Evolutionary conservation across 2,113 vertebrate species (phyloP).

Genomic region (Gnathonemus echidnorhynchus): DNA sequence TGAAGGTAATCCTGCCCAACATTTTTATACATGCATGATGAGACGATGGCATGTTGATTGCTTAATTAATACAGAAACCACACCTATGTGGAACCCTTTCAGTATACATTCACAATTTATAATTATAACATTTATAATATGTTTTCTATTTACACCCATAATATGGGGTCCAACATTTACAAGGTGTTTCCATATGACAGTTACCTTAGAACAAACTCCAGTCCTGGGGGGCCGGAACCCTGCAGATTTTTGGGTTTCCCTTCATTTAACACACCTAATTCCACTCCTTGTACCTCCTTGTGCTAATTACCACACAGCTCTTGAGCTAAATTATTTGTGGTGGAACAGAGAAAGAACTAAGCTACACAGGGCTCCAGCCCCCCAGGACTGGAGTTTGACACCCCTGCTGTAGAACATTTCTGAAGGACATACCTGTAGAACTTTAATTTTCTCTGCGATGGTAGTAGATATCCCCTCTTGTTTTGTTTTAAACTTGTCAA

Average conservation of each 20-base stretch:
- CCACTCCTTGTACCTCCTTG: no score
- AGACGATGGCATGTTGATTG: not conserved
- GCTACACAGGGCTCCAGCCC: no score
- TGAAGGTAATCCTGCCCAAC: not conserved
- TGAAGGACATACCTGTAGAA: not conserved
- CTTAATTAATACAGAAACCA: not conserved
- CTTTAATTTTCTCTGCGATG: not conserved
- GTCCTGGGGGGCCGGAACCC: no score
- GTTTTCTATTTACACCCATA: not conserved
- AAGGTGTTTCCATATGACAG: not conserved
- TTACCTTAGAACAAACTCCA: not conserved
- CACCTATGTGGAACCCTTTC: not conserved
- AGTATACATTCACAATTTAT: not conserved
- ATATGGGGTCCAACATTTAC: not conserved
- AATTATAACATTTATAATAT: not conserved
- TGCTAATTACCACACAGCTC: no score
- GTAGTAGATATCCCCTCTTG: not conserved
- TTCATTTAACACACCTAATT: no score
- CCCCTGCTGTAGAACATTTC: not conserved
- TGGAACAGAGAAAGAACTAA: no score
- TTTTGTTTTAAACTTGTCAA: not conserved
- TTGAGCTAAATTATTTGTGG: no score
- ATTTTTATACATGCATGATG: not conserved
- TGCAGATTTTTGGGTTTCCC: no score
- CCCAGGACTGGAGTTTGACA: no score